These are phyloP conservation scores for Myripristis murdjan DNA, from an alignment of 2,797 vertebrate genomes.

Conservation along the genomic window DNA sequence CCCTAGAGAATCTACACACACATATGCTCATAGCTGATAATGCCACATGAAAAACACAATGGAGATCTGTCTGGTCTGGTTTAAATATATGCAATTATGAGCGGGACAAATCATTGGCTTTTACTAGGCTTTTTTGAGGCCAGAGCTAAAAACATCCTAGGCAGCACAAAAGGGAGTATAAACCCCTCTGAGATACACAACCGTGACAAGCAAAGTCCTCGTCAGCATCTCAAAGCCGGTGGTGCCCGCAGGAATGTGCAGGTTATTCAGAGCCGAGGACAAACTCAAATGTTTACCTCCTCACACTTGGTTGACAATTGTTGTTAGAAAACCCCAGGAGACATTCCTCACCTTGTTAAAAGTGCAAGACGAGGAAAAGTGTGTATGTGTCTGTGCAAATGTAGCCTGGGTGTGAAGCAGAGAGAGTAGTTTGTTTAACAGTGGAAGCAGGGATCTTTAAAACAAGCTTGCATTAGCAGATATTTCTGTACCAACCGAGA, in stretches of 20 bases:
- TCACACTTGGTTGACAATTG: constrained; percentile 63
- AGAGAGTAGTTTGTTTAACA: constrained; percentile 60
- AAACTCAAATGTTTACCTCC: constrained; percentile 50
- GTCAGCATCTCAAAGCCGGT: constrained; percentile 8
- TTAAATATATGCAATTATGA: constrained; percentile 24
- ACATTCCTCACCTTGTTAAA: constrained; percentile 79
- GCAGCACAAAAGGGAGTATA: not conserved
- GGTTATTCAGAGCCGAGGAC: constrained; percentile 17
- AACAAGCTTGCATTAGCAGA: constrained; percentile 52
- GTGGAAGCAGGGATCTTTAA: constrained; percentile 53
- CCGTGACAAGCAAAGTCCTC: not conserved
- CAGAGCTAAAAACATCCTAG: not conserved
- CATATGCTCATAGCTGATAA: constrained; percentile 23
- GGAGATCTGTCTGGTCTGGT: constrained; percentile 28
- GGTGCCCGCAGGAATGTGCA: constrained; percentile 37
- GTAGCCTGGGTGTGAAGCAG: constrained; percentile 30
- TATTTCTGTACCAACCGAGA: constrained; percentile 35
- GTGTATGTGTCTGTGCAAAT: constrained; percentile 21
- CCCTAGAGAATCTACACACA: constrained; percentile 30
- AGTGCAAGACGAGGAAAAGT: constrained; percentile 56
- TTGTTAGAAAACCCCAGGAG: constrained; percentile 56
- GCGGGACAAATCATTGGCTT: not conserved
- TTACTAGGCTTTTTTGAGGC: not conserved
- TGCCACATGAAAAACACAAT: constrained; percentile 14
- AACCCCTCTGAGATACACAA: not conserved